Evolutionary conservation across 2,888 invertebrate species (phyloP).

Genomic region (Mesochorus sp.): DNA sequence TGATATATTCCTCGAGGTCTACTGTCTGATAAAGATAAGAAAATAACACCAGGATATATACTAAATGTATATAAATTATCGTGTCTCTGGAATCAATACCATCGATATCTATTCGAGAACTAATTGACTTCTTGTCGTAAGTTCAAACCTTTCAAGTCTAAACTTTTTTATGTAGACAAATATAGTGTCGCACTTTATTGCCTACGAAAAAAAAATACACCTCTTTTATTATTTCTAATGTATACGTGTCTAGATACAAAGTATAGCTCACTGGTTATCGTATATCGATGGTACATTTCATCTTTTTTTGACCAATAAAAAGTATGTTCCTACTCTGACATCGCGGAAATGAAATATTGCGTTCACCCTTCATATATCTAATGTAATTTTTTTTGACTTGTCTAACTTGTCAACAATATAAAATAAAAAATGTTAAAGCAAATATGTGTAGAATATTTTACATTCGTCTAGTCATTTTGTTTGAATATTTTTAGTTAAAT

Average conservation of each 20-base stretch:
- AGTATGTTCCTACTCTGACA: too few species aligned
- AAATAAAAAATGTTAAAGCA: neutral
- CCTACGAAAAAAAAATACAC: neutral
- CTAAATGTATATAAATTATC: neutral
- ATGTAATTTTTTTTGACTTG: neutral
- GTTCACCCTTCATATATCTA: neutral
- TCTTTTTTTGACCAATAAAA: too few species aligned
- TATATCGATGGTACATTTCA: too few species aligned
- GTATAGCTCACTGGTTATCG: too few species aligned
- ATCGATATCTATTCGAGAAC: slow-evolving; percentile 23
- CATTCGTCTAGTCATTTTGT: neutral
- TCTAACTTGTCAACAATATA: neutral
- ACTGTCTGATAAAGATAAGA: neutral
- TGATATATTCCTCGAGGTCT: slow-evolving; percentile 23
- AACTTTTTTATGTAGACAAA: too few species aligned
- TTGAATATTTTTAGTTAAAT: too few species aligned
- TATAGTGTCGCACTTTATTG: neutral
- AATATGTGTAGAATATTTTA: neutral
- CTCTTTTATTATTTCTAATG: neutral
- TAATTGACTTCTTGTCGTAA: slow-evolving; percentile 15
- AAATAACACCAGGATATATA: slow-evolving; percentile 1
- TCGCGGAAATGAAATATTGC: slow-evolving; percentile 39
- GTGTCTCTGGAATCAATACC: slow-evolving; percentile 5
- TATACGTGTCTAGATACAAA: neutral
- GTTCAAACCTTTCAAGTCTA: neutral